Evolutionary conservation across 2,113 vertebrate genomes (phyloP), one percentile per base, ranked within the genome.

Genomic region (Rhodinocichla rosea): DNA sequence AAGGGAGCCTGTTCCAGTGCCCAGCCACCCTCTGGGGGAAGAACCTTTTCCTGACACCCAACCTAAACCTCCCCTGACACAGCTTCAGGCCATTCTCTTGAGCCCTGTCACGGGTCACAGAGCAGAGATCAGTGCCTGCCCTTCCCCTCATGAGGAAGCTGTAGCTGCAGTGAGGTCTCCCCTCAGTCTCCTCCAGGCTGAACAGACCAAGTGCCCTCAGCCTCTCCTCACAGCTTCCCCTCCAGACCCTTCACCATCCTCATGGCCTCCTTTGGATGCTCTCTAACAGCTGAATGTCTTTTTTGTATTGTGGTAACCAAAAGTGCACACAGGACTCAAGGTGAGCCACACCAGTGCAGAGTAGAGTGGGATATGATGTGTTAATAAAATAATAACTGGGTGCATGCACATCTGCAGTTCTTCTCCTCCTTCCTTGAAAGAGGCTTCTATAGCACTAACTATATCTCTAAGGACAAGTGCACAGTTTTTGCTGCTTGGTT

Each of bases 101-200:
- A 22, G 6, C 15, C 11, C 63, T 60, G 45, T 39, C 53, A 8
- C 37, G 26, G 44, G 5, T 10, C 30, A 19, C 18, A 57, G 11
- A 20, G 42, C 4, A 75, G 53, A 77, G 22, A 15, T 27, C 53
- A 60, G 33, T 33, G 22, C 3, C 45, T 53, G 63, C 3, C 39
- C 33, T 27, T 6, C 9, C 37, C 22, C 10, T 27, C 22, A 44
- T 0, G 0, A 15, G 37, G 53, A 60, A 60, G 14, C 0, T 69
- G 73, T 27, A 0, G 2, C 63, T 68, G 22, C 83, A 60, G 1
- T 23, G 53, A 77, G 37, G 33, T 11, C 6, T 44, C 11, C 10
- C 39, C 55, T 53, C 33, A 60, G 27, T 4, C 73, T 52, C 6
- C 37, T 65, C 21, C 53, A 52, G 37, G 45, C 18, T 69, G 63